Base-by-base conservation (phyloP, 1,140 invertebrate species). In the Lysiphlebus fabarum region DNA sequence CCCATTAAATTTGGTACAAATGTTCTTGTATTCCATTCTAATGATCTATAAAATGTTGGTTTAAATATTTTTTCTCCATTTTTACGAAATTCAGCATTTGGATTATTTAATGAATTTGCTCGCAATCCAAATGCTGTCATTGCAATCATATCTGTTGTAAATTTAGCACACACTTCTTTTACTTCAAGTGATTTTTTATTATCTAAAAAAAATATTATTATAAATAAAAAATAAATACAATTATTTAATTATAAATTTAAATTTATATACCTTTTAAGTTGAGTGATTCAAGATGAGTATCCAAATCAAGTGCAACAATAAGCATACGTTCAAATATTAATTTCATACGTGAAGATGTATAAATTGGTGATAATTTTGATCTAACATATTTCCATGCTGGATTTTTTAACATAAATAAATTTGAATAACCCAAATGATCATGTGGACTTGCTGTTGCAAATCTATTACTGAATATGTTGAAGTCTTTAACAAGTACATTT, bases 71-170 rank as follows among this genome's bases (percentile, higher is more conserved):
- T 51, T 45, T 54, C 68, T 7, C 75, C 70, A 1, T 43, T 37
- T 44, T 65, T 57, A 4, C 76, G 60, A 41, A 81, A 76, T 37
- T 69, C 62, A 0, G 66, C 63, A 1, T 80, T 58, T 4, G 76
- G 74, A 54, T 87, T 76, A 3, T 75, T 70, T 7, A 86, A 63
- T 1, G 82, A 82, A 59, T 86, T 80, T 4, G 79, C 76, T 2
- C 82, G 70, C 6, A 87, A 63, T 10, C 86, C 86, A 63, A 84
- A 88, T 6, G 81, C 82, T 42, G 81, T 82, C 6, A 71, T 76
- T 3, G 79, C 82, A 33, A 88, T 85, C 2, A 85, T 73, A 62
- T 89, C 86, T 26, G 85, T 85, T 0, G 82, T 81, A 56, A 81
- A 87, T 14, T 75, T 76, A 0, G 73, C 77, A 33, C 77, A 69